Evolutionary conservation across 1,140 invertebrate genomes (phyloP).

Genomic region (Drosophila auraria): DNA sequence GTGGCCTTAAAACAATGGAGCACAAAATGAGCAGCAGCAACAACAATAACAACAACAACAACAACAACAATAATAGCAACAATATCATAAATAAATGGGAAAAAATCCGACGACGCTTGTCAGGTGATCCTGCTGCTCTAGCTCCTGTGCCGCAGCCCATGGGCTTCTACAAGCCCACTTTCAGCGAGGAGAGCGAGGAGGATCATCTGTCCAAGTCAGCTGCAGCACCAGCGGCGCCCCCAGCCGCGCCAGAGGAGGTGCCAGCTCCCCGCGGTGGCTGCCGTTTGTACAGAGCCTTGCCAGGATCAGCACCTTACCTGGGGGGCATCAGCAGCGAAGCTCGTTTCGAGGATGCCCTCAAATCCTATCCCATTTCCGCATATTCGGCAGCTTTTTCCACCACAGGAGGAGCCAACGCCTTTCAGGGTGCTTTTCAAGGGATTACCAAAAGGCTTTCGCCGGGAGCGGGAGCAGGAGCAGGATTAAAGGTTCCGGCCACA

Average conservation of each 20-base stretch:
- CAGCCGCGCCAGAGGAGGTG: not conserved
- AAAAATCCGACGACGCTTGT: constrained; percentile 4
- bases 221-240: not conserved
- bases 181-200: constrained; percentile 5
- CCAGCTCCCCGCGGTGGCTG: not conserved
- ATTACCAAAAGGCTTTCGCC: not conserved
- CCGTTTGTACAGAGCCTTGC: not conserved
- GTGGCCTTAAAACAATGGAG: constrained; percentile 47
- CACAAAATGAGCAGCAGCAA: constrained; percentile 38
- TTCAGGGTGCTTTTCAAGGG: not conserved
- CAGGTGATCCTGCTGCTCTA: not conserved
- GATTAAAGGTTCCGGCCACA: too few species aligned
- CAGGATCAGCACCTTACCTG: not conserved
- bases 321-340: not conserved
- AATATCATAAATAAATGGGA: constrained; percentile 22
- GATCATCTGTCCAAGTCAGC: constrained; percentile 1
- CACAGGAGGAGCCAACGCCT: not conserved
- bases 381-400: not conserved
- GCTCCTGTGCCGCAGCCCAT: not conserved
- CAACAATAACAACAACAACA: constrained; percentile 36
- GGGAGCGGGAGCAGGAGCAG: not conserved
- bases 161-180: constrained; percentile 13
- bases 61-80: constrained; percentile 32
- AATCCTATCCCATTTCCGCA: not conserved
- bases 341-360: not conserved